phyloP scores from a whole-genome alignment of 2,113 vertebrate genomes.

The Salvator merianae region DNA sequence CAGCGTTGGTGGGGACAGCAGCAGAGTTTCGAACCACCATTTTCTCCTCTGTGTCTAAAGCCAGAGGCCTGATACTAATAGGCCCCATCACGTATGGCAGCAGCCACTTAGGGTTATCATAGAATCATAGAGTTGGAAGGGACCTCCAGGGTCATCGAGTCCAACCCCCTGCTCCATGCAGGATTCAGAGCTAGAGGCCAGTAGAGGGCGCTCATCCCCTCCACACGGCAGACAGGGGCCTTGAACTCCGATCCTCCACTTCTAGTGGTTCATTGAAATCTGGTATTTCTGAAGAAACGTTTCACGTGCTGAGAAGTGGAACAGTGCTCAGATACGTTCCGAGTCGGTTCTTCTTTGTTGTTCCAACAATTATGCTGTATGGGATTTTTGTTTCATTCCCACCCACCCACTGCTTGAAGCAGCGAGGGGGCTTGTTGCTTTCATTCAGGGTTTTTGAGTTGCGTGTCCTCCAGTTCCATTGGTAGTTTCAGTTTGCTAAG shows the following conservation, averaged over 20 bases:
- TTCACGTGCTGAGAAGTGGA: background rate
- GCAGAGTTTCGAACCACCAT: background rate
- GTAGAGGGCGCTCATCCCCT: too few relatives aligned
- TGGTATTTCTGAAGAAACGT: background rate
- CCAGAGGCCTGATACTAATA: background rate
- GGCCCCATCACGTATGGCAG: background rate
- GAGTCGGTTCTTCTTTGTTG: background rate
- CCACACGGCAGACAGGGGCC: too few relatives aligned
- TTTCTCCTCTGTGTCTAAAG: background rate
- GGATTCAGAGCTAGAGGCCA: too few relatives aligned
- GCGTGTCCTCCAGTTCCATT: background rate
- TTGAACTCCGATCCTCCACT: too few relatives aligned
- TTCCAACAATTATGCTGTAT: background rate
- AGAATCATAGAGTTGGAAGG: too few relatives aligned
- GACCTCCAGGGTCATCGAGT: too few relatives aligned
- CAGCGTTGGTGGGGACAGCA: too few relatives aligned
- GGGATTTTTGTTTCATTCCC: background rate
- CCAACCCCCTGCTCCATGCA: too few relatives aligned
- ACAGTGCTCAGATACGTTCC: background rate
- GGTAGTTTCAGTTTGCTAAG: background rate
- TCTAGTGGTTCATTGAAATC: background rate
- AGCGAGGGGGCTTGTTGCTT: background rate
- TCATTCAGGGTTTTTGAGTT: background rate
- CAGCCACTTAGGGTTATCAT: too few relatives aligned
- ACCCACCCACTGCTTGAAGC: rapidly evolving